Percentiles rank a stretch among this genome's conserved stretches.
These are phyloP conservation scores for Conus betulinus DNA, from an alignment of 1,140 invertebrate species.

Conservation along the genomic window DNA sequence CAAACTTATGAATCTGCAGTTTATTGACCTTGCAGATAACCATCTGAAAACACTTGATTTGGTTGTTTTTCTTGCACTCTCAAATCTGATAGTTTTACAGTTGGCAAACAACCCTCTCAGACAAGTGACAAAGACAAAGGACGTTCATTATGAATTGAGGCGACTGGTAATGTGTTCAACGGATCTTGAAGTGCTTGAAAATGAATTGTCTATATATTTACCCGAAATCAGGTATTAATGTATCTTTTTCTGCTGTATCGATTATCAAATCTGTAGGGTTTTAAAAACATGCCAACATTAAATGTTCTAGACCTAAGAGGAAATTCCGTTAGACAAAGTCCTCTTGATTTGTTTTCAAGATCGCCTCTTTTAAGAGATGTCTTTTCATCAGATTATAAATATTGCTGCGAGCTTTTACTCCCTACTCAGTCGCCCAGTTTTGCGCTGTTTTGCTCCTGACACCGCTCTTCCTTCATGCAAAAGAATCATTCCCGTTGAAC, in stretches of 20 bases:
- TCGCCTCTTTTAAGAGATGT: conserved; percentile 14
- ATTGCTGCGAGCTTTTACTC: conserved; percentile 47
- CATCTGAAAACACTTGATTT: neutral
- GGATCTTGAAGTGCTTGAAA: neutral
- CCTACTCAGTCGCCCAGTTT: conserved; percentile 10
- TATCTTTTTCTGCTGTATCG: neutral
- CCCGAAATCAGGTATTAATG: neutral
- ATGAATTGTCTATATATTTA: conserved; percentile 1
- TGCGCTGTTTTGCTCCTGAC: conserved; percentile 19
- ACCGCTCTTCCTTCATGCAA: conserved; percentile 52
- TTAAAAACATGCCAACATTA: neutral
- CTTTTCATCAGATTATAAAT: conserved; percentile 36
- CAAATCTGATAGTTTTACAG: conserved; percentile 23
- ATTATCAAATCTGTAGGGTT: neutral
- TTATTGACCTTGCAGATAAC: conserved; percentile 36
- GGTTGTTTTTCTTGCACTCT: conserved; percentile 14
- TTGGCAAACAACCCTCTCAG: conserved; percentile 17
- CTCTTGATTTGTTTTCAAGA: neutral
- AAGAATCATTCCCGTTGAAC: conserved; percentile 40
- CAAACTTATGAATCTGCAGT: neutral
- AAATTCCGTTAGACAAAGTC: neutral
- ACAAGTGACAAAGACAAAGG: neutral
- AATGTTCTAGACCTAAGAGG: neutral
- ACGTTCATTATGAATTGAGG: neutral
- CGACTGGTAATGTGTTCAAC: neutral